phyloP scores from a whole-genome alignment of 2,888 invertebrate genomes.

The Andrena praecox region DNA sequence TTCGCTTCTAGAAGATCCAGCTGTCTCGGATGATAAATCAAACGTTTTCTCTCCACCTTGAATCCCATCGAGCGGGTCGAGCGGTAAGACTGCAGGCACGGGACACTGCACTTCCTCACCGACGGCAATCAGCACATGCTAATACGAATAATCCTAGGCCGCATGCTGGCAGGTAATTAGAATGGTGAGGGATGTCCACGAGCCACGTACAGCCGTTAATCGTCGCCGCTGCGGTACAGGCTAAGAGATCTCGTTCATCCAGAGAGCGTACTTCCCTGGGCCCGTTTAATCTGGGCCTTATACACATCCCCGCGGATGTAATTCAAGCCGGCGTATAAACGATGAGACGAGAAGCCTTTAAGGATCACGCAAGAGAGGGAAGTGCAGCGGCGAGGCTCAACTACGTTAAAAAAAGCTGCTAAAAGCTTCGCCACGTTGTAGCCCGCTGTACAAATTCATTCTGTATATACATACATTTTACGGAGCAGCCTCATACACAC shows the following conservation, averaged over 20 bases:
- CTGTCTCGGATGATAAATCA: conserved; percentile 69
- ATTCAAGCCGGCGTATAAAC: conserved; percentile 51
- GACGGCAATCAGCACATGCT: conserved; percentile 76
- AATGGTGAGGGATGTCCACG: conserved; percentile 78
- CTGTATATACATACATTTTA: conserved; percentile 43
- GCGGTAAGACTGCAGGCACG: conserved; percentile 23
- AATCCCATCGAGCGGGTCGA: conserved; percentile 14
- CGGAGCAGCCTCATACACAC: conserved; percentile 5
- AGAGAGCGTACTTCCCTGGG: conserved; percentile 11
- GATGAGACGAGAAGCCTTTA: conserved; percentile 38
- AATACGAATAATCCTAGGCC: conserved; percentile 74
- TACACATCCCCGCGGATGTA: conserved; percentile 26
- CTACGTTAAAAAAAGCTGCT: conserved; percentile 58
- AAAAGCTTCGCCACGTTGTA: conserved; percentile 53
- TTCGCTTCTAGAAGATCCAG: conserved; percentile 48
- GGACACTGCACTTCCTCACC: conserved; percentile 54
- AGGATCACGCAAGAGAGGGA: conserved; percentile 40
- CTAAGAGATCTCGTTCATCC: conserved; percentile 39
- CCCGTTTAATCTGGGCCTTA: conserved; percentile 55
- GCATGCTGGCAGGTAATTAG: conserved; percentile 80
- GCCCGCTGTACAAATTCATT: conserved; percentile 31
- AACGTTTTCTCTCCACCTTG: conserved; percentile 46
- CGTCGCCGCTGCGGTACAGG: conserved; percentile 35
- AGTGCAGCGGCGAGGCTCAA: conserved; percentile 13
- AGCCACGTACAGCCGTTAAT: conserved; percentile 65